phyloP scores from a whole-genome alignment of 2,797 vertebrate genomes.

The Myotis findleyi region DNA sequence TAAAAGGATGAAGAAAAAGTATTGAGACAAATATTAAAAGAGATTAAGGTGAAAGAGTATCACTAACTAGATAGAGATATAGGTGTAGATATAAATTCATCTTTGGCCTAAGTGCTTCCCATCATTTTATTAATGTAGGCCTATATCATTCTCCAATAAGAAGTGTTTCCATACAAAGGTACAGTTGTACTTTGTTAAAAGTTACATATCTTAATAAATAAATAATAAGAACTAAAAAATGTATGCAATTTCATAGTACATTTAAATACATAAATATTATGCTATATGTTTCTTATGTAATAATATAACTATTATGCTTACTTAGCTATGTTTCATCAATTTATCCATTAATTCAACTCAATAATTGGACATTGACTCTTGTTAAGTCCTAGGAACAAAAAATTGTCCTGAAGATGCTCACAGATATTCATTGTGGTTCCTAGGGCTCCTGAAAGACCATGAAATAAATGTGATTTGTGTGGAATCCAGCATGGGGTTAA shows the following conservation, averaged over 20 bases:
- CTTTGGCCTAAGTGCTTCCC: neutral
- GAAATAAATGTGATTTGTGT: neutral
- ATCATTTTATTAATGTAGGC: neutral
- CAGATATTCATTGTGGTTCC: neutral
- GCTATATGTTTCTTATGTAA: neutral
- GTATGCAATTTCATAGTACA: neutral
- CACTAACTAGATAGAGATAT: neutral
- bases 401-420: neutral
- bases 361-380: neutral
- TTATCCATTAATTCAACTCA: neutral
- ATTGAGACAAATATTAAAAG: neutral
- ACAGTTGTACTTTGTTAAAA: neutral
- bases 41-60: neutral
- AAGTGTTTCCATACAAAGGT: neutral
- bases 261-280: neutral
- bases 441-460: neutral
- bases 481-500: neutral
- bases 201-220: neutral
- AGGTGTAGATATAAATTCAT: neutral
- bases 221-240: slow-evolving; percentile 22
- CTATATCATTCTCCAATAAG: neutral
- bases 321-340: neutral
- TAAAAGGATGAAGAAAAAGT: neutral
- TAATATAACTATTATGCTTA: neutral
- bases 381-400: neutral